phyloP scores from a whole-genome alignment of 2,113 vertebrate species.

The Notiomystis cincta region DNA sequence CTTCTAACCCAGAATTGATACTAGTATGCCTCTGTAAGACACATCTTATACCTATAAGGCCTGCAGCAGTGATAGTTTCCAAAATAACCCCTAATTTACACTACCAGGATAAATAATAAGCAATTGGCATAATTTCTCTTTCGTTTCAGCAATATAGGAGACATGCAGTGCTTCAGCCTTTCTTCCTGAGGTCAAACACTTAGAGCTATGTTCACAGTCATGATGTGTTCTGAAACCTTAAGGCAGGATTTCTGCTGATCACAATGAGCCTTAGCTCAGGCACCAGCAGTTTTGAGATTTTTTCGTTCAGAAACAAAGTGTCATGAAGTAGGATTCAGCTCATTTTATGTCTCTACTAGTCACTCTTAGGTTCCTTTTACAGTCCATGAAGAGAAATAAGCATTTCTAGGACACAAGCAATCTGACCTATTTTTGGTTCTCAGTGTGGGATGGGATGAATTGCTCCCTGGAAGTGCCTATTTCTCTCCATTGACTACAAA shows the following conservation, averaged over 20 bases:
- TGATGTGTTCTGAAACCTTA: background rate
- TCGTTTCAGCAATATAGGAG: background rate
- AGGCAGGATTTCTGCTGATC: background rate
- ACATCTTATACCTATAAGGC: background rate
- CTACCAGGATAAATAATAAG: background rate
- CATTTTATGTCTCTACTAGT: background rate
- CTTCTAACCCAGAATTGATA: background rate
- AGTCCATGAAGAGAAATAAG: background rate
- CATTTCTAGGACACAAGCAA: slow-evolving; percentile 31
- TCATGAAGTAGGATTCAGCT: background rate
- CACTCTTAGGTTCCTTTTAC: background rate
- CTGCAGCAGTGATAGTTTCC: background rate
- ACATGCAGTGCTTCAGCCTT: background rate
- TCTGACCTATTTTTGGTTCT: slow-evolving; percentile 7
- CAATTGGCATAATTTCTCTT: background rate
- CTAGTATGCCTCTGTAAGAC: background rate
- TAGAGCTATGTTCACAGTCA: background rate
- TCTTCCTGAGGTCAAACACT: background rate
- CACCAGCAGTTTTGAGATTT: background rate
- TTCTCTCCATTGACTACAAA: slow-evolving; percentile 4
- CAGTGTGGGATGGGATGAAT: background rate
- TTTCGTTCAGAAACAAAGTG: background rate
- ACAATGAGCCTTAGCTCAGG: background rate
- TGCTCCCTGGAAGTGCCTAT: background rate
- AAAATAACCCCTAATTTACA: background rate